Evolutionary conservation across 2,797 vertebrate genomes (phyloP).

Genomic region (Ctenopoma kingsleyae): DNA sequence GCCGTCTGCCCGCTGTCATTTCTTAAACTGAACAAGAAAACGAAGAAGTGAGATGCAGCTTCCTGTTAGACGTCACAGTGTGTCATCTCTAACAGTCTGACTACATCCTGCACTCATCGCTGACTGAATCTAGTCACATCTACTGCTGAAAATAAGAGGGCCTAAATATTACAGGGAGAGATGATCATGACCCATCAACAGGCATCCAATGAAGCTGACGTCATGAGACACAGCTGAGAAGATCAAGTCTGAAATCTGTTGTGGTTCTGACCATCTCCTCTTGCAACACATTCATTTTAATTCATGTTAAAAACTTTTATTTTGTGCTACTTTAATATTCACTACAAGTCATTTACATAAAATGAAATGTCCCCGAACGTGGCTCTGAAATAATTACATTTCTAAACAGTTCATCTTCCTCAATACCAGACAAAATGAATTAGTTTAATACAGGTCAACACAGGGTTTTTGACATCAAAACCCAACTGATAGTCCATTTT

Average conservation of each 20-base stretch:
- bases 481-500: not conserved
- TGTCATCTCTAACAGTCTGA: conserved; percentile 12
- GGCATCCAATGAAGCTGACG: not conserved
- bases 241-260: not conserved
- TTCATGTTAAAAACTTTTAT: not conserved
- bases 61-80: not conserved
- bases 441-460: not conserved
- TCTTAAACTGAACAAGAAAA: conserved; percentile 89
- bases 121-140: not conserved
- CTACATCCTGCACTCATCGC: conserved; percentile 7
- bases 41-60: conserved; percentile 74
- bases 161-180: conserved; percentile 46
- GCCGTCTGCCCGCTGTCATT: conserved; percentile 95
- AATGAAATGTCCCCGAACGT: conserved; percentile 3
- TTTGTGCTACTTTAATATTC: not conserved
- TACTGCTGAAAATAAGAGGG: not conserved
- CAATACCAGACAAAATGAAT: conserved; percentile 18
- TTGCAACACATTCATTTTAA: not conserved
- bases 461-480: no score
- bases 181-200: conserved; percentile 4
- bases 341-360: not conserved
- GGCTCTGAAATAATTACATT: not conserved
- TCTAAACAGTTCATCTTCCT: not conserved
- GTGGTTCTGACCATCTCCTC: not conserved
- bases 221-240: not conserved